A percentile compares a stretch with the other conserved stretches of the same genome.
These are phyloP conservation scores for Antheraea mylitta DNA, from an alignment of 1,140 invertebrate species.

Conservation along the genomic window DNA sequence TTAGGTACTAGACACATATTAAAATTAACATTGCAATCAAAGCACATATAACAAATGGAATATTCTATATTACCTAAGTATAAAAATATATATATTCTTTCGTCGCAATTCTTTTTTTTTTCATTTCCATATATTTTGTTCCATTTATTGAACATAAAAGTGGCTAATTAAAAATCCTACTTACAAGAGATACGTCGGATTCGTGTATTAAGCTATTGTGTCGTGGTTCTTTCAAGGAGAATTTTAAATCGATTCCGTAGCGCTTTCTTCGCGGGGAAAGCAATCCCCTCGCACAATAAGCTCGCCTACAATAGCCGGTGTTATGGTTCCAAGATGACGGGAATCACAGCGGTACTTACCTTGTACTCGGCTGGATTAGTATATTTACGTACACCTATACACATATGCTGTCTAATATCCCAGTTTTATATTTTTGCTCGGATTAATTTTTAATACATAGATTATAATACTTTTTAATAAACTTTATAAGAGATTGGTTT, in stretches of 20 bases:
- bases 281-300: slow-evolving; percentile 69
- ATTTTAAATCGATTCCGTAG: slow-evolving; percentile 72
- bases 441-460: not conserved
- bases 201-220: slow-evolving; percentile 63
- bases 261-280: slow-evolving; percentile 65
- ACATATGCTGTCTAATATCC: slow-evolving; percentile 35
- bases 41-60: no score
- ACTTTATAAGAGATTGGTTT: no score
- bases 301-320: slow-evolving; percentile 55
- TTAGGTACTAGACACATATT: no score
- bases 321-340: slow-evolving; percentile 51
- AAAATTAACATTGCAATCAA: no score
- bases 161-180: slow-evolving; percentile 14
- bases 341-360: slow-evolving; percentile 53
- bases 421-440: not conserved
- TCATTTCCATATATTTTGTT: not conserved
- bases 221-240: slow-evolving; percentile 60
- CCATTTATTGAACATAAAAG: not conserved
- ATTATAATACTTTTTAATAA: not conserved
- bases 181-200: slow-evolving; percentile 47
- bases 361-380: slow-evolving; percentile 46
- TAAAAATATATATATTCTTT: not conserved
- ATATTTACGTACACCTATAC: slow-evolving; percentile 10
- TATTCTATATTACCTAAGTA: not conserved
- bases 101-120: not conserved